A percentile compares a stretch with the other conserved stretches of the same genome.
These are phyloP conservation scores for Lerista edwardsae DNA, from an alignment of 2,797 vertebrate genomes.

Conservation along the genomic window DNA sequence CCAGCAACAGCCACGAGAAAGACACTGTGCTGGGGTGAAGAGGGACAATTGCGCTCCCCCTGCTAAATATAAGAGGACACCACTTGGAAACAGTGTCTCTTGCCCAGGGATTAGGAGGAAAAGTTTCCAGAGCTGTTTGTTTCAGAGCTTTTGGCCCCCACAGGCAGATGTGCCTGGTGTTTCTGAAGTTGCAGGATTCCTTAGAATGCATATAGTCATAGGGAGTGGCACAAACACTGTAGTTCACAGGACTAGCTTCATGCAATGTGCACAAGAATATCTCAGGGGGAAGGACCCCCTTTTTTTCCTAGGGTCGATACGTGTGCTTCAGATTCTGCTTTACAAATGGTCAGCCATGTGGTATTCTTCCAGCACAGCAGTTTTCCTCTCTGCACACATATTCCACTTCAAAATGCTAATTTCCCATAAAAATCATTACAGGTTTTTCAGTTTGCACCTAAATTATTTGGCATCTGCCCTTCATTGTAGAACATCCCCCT, in stretches of 20 bases:
- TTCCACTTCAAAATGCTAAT: slow-evolving; percentile 37
- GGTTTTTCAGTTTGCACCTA: slow-evolving; percentile 30
- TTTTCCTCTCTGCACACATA: not conserved
- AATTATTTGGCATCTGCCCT: slow-evolving; percentile 27
- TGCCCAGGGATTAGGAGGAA: not conserved
- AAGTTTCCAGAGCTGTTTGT: not conserved
- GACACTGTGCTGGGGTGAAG: too few relatives aligned
- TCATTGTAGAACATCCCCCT: slow-evolving; percentile 18
- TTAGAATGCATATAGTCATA: not conserved
- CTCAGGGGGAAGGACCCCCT: not conserved
- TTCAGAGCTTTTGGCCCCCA: not conserved
- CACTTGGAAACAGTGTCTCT: too few relatives aligned
- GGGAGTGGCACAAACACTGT: not conserved
- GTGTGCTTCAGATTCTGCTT: not conserved
- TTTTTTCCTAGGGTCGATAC: not conserved
- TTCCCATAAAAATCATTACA: slow-evolving; percentile 34
- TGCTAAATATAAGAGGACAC: too few relatives aligned
- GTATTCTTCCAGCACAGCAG: not conserved
- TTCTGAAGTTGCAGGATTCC: not conserved
- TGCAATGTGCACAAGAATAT: not conserved
- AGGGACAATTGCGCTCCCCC: too few relatives aligned
- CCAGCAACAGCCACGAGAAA: too few relatives aligned
- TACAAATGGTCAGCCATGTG: not conserved
- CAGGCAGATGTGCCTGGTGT: not conserved
- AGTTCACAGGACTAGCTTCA: not conserved